These are phyloP conservation scores for Selene dorsalis DNA, from an alignment of 2,797 vertebrate genomes.

Conservation along the genomic window DNA sequence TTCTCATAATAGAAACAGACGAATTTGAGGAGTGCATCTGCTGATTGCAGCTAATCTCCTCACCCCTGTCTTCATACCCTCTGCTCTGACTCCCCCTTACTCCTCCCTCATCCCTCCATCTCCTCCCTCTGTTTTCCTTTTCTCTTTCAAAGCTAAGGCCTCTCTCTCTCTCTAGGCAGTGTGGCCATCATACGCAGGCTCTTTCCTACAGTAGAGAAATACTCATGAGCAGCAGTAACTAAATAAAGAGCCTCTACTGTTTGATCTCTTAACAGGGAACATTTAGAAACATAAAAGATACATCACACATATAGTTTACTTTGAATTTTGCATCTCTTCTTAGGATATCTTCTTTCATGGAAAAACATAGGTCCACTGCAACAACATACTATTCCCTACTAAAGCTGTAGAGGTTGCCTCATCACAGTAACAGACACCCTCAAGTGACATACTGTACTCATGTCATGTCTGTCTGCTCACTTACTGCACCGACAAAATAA, in stretches of 20 bases:
- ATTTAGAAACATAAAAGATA: conserved; percentile 54
- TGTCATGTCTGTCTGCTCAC: conserved; percentile 40
- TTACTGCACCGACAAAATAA: conserved; percentile 47
- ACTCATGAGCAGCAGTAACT: conserved; percentile 72
- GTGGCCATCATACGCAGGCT: conserved; percentile 48
- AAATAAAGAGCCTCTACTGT: conserved; percentile 65
- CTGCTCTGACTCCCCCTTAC: conserved; percentile 29
- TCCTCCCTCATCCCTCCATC: conserved; percentile 6
- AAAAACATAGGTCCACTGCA: conserved; percentile 75
- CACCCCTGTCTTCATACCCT: conserved; percentile 25
- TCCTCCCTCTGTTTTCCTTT: conserved; percentile 30
- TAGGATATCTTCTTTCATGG: conserved; percentile 53
- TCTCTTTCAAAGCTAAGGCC: conserved; percentile 72
- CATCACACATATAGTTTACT: conserved; percentile 51
- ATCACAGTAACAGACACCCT: conserved; percentile 40
- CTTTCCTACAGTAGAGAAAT: conserved; percentile 49
- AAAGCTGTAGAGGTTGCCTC: conserved; percentile 59
- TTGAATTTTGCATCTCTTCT: conserved; percentile 57
- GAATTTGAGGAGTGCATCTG: conserved; percentile 52
- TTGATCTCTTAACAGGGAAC: conserved; percentile 57
- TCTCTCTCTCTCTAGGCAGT: conserved; percentile 69
- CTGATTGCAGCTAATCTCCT: conserved; percentile 68
- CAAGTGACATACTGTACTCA: conserved; percentile 13
- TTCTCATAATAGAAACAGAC: conserved; percentile 64
- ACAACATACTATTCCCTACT: conserved; percentile 60